These are phyloP conservation scores for Natrix natrix DNA, from an alignment of 2,797 vertebrate species.

Conservation along the genomic window DNA sequence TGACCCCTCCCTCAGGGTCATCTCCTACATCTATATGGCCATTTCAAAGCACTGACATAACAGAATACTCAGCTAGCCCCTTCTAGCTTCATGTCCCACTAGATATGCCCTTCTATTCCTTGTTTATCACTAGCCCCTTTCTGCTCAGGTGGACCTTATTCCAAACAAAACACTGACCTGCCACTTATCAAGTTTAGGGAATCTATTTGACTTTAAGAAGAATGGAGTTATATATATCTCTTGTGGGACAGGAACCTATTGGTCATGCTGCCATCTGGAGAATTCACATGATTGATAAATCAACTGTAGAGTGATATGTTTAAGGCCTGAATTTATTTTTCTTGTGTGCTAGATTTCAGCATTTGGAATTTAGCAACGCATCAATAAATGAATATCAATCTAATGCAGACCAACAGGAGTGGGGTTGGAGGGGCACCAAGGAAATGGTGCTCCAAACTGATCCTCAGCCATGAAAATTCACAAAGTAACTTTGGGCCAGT, in stretches of 20 bases:
- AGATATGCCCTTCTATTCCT: not conserved
- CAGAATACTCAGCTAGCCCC: not conserved
- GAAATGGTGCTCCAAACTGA: not conserved
- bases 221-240: not conserved
- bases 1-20: not conserved
- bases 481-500: not conserved
- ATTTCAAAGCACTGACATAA: not conserved
- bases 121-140: not conserved
- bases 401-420: not conserved
- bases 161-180: not conserved
- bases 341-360: not conserved
- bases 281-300: not conserved
- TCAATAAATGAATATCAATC: not conserved
- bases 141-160: not conserved
- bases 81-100: not conserved
- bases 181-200: not conserved
- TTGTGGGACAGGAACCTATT: not conserved
- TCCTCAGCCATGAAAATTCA: not conserved
- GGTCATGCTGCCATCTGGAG: not conserved
- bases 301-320: not conserved
- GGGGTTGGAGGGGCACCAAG: not conserved
- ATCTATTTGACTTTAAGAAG: not conserved
- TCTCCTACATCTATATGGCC: not conserved
- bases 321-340: not conserved
- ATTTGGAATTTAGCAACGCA: not conserved